Evolutionary conservation across 1,140 invertebrate species (phyloP).

Genomic region (Andrena cerasifolii): DNA sequence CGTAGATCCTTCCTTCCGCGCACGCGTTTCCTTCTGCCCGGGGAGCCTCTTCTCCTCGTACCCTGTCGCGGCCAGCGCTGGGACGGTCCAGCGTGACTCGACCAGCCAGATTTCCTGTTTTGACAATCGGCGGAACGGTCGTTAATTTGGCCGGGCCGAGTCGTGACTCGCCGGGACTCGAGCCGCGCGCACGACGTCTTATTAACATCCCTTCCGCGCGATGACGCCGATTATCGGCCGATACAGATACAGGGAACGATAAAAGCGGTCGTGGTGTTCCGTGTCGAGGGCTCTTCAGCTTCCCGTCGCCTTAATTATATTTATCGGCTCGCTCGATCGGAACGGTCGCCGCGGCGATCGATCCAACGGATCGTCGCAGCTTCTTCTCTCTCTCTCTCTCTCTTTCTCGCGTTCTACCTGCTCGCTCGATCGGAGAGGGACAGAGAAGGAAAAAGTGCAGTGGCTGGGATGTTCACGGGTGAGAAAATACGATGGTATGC

Average conservation of each 20-base stretch:
- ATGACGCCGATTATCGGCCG: conserved; percentile 45
- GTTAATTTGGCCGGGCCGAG: neutral
- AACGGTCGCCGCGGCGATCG: conserved; percentile 43
- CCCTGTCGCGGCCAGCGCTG: neutral
- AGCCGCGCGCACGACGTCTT: conserved; percentile 38
- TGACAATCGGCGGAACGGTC: neutral
- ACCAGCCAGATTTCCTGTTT: neutral
- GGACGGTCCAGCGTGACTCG: neutral
- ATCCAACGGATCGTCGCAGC: conserved; percentile 39
- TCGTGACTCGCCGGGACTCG: conserved; percentile 24
- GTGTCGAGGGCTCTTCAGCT: conserved; percentile 47
- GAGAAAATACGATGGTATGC: conserved; percentile 58
- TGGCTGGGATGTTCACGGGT: conserved; percentile 52
- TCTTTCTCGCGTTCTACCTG: neutral
- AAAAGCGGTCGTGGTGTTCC: conserved; percentile 44
- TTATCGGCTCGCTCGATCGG: conserved; percentile 56
- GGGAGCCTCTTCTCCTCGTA: neutral
- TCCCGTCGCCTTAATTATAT: conserved; percentile 60
- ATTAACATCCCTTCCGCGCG: conserved; percentile 44
- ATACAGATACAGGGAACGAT: conserved; percentile 44
- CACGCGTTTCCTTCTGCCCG: too few relatives aligned
- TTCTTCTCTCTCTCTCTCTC: conserved; percentile 16
- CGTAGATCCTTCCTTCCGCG: neutral
- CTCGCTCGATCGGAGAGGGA: too few relatives aligned
- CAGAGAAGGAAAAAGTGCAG: neutral